Percentiles rank a stretch among this genome's conserved stretches.
Conservation (phyloP, 2,888 invertebrate species). For the Acanthosepion esculentum region DNA sequence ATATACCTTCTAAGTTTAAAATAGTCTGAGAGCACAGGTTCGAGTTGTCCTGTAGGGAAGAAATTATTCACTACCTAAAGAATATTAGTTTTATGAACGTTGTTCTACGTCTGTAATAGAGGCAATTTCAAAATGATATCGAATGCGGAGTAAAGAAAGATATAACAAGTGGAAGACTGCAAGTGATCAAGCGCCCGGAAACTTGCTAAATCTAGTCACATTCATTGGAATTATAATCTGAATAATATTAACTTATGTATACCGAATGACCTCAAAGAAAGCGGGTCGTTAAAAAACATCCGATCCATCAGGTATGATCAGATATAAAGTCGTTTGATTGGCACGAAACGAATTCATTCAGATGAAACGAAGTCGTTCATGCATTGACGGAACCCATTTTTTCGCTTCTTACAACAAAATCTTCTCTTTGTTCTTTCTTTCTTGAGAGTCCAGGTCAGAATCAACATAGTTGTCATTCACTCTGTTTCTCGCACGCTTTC, state of each 20-base stretch:
- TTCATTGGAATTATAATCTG: background rate
- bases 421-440: no score
- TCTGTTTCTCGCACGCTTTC: no score
- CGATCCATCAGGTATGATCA: background rate
- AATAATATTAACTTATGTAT: background rate
- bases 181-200: background rate
- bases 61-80: no score
- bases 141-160: background rate
- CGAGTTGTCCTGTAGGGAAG: no score
- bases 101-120: no score
- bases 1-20: no score
- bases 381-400: background rate
- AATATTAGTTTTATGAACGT: no score
- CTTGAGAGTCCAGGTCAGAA: no score
- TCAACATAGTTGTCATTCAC: no score
- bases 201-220: background rate
- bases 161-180: background rate
- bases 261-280: background rate
- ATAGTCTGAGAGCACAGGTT: no score
- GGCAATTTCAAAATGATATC: no score
- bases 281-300: background rate
- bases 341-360: background rate
- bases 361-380: background rate
- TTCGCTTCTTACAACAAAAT: background rate
- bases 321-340: background rate